Conservation (phyloP, 2,113 vertebrate species). For the Plecturocebus donacophilus region DNA sequence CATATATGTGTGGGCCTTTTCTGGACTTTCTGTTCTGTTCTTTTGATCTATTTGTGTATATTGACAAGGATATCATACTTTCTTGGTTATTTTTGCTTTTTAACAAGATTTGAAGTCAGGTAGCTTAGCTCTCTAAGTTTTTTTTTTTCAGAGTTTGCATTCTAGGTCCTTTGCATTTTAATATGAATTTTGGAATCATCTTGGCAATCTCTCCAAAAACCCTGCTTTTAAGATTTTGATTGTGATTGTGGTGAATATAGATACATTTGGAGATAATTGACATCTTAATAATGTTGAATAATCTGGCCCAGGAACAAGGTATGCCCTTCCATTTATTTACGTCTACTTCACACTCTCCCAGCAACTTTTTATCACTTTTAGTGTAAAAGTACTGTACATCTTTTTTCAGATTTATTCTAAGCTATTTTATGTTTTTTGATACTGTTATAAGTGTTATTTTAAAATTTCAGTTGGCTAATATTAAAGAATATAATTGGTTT, state of each 20-base stretch:
- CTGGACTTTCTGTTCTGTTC: not conserved
- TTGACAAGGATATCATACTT: not conserved
- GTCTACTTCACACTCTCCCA: not conserved
- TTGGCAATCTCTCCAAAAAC: not conserved
- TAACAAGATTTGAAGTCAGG: not conserved
- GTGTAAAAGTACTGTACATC: not conserved
- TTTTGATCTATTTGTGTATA: not conserved
- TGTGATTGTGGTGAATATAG: not conserved
- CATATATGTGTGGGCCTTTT: not conserved
- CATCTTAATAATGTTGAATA: not conserved
- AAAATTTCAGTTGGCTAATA: not conserved
- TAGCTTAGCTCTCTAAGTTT: not conserved
- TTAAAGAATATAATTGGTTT: not conserved
- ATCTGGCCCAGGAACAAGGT: not conserved
- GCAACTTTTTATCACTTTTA: not conserved
- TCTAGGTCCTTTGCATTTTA: slow-evolving; percentile 15
- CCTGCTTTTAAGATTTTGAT: not conserved
- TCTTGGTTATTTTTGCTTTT: not conserved
- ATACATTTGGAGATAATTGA: not conserved
- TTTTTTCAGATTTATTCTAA: not conserved
- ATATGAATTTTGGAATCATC: not conserved
- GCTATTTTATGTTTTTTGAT: not conserved
- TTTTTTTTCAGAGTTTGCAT: not conserved
- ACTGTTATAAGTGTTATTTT: not conserved
- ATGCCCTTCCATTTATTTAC: not conserved